phyloP scores from a whole-genome alignment of 1,140 invertebrate species.

The Dicyema japonicum region DNA sequence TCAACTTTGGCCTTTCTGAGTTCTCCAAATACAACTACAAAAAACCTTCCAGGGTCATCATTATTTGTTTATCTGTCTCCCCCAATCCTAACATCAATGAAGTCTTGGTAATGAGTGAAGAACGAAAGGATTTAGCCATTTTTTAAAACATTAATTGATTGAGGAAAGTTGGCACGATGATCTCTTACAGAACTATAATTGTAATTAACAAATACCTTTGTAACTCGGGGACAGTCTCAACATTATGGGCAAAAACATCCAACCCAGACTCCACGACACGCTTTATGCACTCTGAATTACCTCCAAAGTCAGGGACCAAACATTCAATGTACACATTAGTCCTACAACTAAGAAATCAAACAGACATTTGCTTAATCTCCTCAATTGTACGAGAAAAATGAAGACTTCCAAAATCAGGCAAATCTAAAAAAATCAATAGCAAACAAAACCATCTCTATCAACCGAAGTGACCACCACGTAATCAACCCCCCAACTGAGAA shows the following conservation, averaged over 20 bases:
- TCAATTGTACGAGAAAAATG: constrained; percentile 62
- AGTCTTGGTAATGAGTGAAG: constrained; percentile 62
- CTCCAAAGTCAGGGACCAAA: constrained; percentile 71
- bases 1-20: constrained; percentile 44
- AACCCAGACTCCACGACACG: constrained; percentile 43
- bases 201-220: too few relatives aligned
- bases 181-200: constrained; percentile 58
- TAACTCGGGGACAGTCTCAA: too few relatives aligned
- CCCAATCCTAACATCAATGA: constrained; percentile 91
- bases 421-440: constrained; percentile 25
- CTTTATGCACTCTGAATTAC: constrained; percentile 37
- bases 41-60: constrained; percentile 41
- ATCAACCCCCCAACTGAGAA: constrained; percentile 66
- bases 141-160: constrained; percentile 45
- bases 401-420: constrained; percentile 51
- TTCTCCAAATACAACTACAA: constrained; percentile 23
- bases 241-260: too few relatives aligned
- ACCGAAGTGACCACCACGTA: constrained; percentile 92
- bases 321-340: constrained; percentile 66
- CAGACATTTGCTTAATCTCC: constrained; percentile 23
- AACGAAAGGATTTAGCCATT: constrained; percentile 37
- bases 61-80: constrained; percentile 57
- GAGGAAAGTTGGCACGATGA: constrained; percentile 39
- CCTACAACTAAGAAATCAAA: constrained; percentile 19
- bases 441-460: constrained; percentile 46